Base-by-base conservation (phyloP, 2,113 vertebrate species). In the Anser brachyrhynchus region DNA sequence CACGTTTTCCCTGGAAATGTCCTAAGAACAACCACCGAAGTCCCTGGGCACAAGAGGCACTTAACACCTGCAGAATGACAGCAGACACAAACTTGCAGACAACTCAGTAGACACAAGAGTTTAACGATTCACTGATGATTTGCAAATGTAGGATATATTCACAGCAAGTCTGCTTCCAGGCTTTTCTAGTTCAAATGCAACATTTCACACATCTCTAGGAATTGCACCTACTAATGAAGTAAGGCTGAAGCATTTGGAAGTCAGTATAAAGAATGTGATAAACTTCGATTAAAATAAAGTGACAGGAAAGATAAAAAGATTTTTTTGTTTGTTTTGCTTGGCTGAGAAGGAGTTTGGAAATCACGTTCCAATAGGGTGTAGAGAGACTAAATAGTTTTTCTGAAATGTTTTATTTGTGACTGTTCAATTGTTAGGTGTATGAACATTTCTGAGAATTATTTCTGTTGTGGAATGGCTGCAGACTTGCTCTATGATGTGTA, bases 171-270 rank as follows among this genome's bases (percentile, higher is more conserved):
- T 88, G 83, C n/a, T 90, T 84, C 67, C 92, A 92, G 67, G 41
- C 91, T 92, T 95, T 93, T 95, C 70, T 92, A 96, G 84, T 92
- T 92, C 61, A 91, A 92, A 93, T 49, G 75, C 72, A 95, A 91
- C 52, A 73, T 95, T 96, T 95, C 92, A 95, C 92, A 89, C 29
- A 1, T 65, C 49, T 90, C 59, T 83, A 85, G 55, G 44, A 94
- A 87, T 19, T 87, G 55, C 35, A 41, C 14, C 44, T 90, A 29
- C 69, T 49, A 58, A 66, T 76, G 22, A 84, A 74, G 78, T 91
- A 93, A 74, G 52, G 57, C 31, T 84, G 94, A 96, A 81, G 57
- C 57, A 66, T 64, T 91, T 95, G 58, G 61, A 96, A 92, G n/a
- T 25, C 80, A 43, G 37, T 31, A 51, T 61, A 86, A 90, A 93